Conservation (phyloP, 2,797 vertebrate species). For the Bovichtus diacanthus region DNA sequence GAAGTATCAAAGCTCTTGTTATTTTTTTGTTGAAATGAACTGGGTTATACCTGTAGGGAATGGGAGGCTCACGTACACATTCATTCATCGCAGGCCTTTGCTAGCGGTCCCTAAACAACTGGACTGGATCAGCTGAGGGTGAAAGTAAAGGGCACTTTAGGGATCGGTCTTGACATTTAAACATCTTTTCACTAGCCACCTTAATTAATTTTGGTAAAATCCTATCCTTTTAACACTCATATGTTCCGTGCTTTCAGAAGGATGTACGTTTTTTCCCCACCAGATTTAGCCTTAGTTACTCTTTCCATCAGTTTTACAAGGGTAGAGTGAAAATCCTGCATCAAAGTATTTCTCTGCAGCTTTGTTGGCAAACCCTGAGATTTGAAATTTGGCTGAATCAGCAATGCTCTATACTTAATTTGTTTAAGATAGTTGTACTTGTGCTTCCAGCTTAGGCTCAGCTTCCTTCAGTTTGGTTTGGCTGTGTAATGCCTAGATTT, state of each 20-base stretch:
- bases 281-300: slow-evolving; percentile 40
- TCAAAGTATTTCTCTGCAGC: slow-evolving; percentile 67
- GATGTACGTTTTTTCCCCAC: neutral
- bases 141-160: slow-evolving; percentile 35
- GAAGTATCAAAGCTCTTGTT: neutral
- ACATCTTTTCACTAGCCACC: slow-evolving; percentile 26
- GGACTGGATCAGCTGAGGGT: slow-evolving; percentile 11
- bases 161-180: slow-evolving; percentile 39
- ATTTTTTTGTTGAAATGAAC: slow-evolving; percentile 4
- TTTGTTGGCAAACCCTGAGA: slow-evolving; percentile 56
- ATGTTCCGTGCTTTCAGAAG: slow-evolving; percentile 5
- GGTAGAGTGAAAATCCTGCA: slow-evolving; percentile 57
- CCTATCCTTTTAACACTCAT: slow-evolving; percentile 5
- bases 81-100: neutral
- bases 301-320: slow-evolving; percentile 29
- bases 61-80: neutral
- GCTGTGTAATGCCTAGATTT: slow-evolving; percentile 37
- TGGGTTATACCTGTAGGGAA: neutral
- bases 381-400: slow-evolving; percentile 61
- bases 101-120: neutral
- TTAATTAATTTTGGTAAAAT: slow-evolving; percentile 45
- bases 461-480: slow-evolving; percentile 44
- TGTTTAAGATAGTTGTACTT: slow-evolving; percentile 54
- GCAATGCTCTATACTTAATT: slow-evolving; percentile 59
- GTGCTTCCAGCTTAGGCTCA: slow-evolving; percentile 44